Conservation (phyloP, 1,140 invertebrate genomes). For the Drosophila triauraria region DNA sequence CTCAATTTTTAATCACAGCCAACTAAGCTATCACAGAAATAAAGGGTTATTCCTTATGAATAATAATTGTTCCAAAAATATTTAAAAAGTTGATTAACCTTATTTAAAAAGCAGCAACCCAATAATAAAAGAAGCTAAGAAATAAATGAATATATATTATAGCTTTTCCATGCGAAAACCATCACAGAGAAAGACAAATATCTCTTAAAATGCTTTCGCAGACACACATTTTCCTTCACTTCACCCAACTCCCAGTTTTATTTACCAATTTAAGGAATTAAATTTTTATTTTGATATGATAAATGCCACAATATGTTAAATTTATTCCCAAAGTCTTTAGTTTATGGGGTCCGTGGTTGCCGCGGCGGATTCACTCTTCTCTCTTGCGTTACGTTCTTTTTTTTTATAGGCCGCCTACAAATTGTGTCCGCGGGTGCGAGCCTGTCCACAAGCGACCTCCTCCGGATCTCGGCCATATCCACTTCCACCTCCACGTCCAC, state of each 20-base stretch:
- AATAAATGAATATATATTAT: not conserved
- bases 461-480: constrained; percentile 23
- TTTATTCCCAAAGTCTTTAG: constrained; percentile 81
- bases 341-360: constrained; percentile 59
- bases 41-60: no score
- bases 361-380: constrained; percentile 9
- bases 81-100: not conserved
- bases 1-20: not conserved
- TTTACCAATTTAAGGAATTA: constrained; percentile 74
- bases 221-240: not conserved
- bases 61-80: not conserved
- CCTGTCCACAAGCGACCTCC: constrained; percentile 41
- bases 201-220: not conserved
- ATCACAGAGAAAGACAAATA: not conserved
- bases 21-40: no score
- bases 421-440: constrained; percentile 42
- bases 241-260: constrained; percentile 33
- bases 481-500: constrained; percentile 33
- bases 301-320: constrained; percentile 79
- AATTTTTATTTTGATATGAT: constrained; percentile 75
- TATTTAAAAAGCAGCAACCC: not conserved
- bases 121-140: not conserved
- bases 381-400: constrained; percentile 22
- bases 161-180: not conserved
- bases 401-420: constrained; percentile 62